Base-by-base conservation (phyloP, 2,888 invertebrate species). In the Deilephila elpenor region DNA sequence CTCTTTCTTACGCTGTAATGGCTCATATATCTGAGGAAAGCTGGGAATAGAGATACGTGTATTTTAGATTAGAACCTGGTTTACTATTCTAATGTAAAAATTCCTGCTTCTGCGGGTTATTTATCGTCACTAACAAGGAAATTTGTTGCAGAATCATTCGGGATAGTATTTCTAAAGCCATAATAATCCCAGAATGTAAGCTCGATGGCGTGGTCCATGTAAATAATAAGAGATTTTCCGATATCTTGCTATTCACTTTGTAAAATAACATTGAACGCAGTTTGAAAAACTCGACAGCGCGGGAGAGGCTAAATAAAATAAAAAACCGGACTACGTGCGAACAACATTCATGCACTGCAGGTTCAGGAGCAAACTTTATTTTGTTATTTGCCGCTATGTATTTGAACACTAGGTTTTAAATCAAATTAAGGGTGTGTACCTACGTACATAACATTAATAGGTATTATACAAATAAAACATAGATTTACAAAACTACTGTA, bases 231-330 rank as follows among this genome's bases (percentile, higher is more conserved):
- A 56, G 56, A 56, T 56, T 56, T 56, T 56, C 56, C n/a, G n/a
- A 56, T 56, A 56, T 56, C 56, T 56, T 56, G 56, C n/a, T 56
- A n/a, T 56, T 56, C 56, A n/a, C 56, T 56, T 56, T 56, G 56
- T n/a, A 56, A 56, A 56, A 56, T 56, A 56, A 56, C 56, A 5
- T n/a, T 56, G 56, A 56, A 56, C 56, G 56, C 6, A 56, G 56
- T 56, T n/a, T 56, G 56, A 56, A 56, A n/a, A 56, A 56, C 19
- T 56, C n/a, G 56, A 6, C 56, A 56, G 44, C 44, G 44, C 44
- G 44, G 17, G 51, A 56, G 56, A 56, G 56, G 56, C 56, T n/a
- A 5, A 56, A 56, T 56, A 56, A 56, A 56, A 56, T 56, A 56
- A 56, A 56, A 56, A 56, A 44, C 14, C 44, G 14, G 14, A 44